phyloP scores from a whole-genome alignment of 2,888 invertebrate species.

The Bugulina stolonifera region DNA sequence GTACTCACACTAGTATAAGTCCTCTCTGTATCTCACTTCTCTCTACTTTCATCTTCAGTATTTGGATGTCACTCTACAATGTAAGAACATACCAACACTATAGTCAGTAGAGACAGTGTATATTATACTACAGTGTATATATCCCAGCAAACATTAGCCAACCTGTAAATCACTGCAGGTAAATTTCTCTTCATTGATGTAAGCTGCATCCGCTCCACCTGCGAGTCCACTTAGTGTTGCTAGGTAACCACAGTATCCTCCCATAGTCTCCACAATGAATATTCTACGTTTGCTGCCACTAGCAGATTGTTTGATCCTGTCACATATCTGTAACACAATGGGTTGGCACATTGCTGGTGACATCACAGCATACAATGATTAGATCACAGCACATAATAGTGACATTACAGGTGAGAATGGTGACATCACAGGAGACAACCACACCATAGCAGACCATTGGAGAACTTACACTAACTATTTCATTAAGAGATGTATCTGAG shows the following conservation, averaged over 20 bases:
- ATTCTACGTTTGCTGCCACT: slow-evolving; percentile 96
- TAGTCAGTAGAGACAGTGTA: too few species aligned
- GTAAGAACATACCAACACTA: too few species aligned
- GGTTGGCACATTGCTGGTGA: too few species aligned
- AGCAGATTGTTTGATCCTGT: slow-evolving; percentile 85
- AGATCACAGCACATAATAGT: too few species aligned
- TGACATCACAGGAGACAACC: too few species aligned
- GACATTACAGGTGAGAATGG: too few species aligned
- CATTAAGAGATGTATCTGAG: slow-evolving; percentile 94
- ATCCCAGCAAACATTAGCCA: too few species aligned
- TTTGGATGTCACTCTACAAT: slow-evolving; percentile 75
- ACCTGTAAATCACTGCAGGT: slow-evolving; percentile 77
- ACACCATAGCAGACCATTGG: too few species aligned
- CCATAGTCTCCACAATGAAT: slow-evolving; percentile 93
- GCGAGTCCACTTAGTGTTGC: slow-evolving; percentile 93
- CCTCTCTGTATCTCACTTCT: slow-evolving; percentile 75
- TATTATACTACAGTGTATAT: too few species aligned
- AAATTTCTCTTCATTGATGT: slow-evolving; percentile 87
- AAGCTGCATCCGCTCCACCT: slow-evolving; percentile 97
- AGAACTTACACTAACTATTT: slow-evolving; percentile 76
- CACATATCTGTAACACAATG: slow-evolving; percentile 50
- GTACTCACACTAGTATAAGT: slow-evolving; percentile 66
- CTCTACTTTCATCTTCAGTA: slow-evolving; percentile 91
- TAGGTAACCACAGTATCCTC: slow-evolving; percentile 95
- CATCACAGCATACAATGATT: too few species aligned